Base-by-base conservation (phyloP, 2,888 invertebrate species). In the Aporophyla nigra region DNA sequence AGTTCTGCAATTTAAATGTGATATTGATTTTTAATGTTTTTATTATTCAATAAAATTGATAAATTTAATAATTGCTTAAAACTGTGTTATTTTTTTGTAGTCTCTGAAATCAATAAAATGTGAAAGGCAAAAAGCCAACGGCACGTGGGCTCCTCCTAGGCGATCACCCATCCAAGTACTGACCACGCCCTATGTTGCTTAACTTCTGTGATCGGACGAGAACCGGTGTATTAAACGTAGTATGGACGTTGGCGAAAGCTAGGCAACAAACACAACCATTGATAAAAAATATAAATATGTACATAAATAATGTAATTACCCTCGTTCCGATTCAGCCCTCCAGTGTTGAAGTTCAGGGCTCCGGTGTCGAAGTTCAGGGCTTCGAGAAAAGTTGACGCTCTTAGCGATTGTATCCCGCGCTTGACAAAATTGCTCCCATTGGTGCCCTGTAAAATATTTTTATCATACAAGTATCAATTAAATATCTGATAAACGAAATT, bases 91-190 rank as follows among this genome's bases (percentile, higher is more conserved):
- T 19, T n/a, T n/a, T n/a, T 2, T 16, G 27, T 9, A n/a, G 21
- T 33, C 12, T 46, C 6, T n/a, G 40, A 9, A 43, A 43, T 19
- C 14, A 33, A 49, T 16, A 33, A 10, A 59, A 33, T 19, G 5
- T 9, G 24, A 62, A 67, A 51, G 0, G 46, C 89, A 93, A 93
- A n/a, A 93, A 92, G 93, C 91, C 92, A 92, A 93, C 92, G 88
- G 87, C 91, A 93, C 92, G 92, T 87, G 91, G 93, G n/a, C n/a
- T 93, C 91, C 93, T 93, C 92, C 93, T 93, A 93, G 91, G 94
- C 94, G 93, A 95, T 95, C 95, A 95, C 94, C 95, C 95, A 95
- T 95, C 93, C 93, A 94, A 94, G 94, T 94, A 94, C 94, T 94
- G 90, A 93, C 92, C 93, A 89, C 93, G 93, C 94, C 94, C 94